phyloP scores from a whole-genome alignment of 2,797 vertebrate genomes.

The Hafferia zeledoni region DNA sequence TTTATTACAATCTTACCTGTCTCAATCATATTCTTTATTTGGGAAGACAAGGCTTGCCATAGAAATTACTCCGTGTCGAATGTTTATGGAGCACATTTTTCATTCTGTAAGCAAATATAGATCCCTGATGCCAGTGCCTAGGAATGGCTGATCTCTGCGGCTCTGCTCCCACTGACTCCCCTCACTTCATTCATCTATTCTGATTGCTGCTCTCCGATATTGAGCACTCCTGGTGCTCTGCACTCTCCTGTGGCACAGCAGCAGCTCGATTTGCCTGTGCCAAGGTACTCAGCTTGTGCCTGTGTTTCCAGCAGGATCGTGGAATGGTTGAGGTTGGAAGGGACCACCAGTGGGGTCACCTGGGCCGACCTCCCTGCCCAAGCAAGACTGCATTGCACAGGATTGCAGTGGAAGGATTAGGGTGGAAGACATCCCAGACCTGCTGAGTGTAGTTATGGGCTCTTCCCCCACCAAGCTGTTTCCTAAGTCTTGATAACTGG shows the following conservation, averaged over 20 bases:
- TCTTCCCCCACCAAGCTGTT: not conserved
- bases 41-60: constrained; percentile 49
- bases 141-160: constrained; percentile 5
- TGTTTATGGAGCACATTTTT: constrained; percentile 78
- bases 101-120: constrained; percentile 79
- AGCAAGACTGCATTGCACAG: not conserved
- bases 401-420: not conserved
- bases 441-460: not conserved
- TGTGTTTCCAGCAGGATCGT: not conserved
- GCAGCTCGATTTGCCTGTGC: not conserved
- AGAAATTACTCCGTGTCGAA: constrained; percentile 67
- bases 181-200: not conserved
- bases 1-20: constrained; percentile 54
- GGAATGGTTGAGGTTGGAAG: not conserved
- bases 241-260: not conserved
- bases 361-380: not conserved
- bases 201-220: not conserved
- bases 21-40: constrained; percentile 46
- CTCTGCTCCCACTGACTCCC: not conserved
- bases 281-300: not conserved
- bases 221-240: not conserved
- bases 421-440: not conserved
- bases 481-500: not conserved
- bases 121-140: constrained; percentile 63
- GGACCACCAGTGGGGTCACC: not conserved